Evolutionary conservation across 64 coral and sea anemone genomes (phyloP), one percentile per base, ranked within the genome.

Genomic region (Pocillopora damicornis): DNA sequence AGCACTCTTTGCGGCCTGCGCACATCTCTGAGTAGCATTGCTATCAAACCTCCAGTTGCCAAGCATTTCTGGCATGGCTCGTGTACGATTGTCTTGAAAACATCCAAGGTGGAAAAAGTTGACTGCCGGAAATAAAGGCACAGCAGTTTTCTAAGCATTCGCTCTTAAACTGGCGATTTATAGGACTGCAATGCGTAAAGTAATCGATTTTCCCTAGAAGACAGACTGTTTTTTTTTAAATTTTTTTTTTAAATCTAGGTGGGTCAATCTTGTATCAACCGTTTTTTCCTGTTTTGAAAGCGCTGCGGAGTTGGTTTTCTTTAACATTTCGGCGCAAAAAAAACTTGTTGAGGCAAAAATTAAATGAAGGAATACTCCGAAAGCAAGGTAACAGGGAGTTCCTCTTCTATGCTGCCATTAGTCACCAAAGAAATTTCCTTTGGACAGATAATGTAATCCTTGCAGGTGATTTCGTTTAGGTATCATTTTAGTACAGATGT

Each of bases 41-140:
- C 13, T 85, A 36, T 73, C 81, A 14, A 1, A 8, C 22, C 16
- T 16, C 62, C 81, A 68, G 13, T 37, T 18, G 15, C 61, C 67
- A 69, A 68, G 63, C 2, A 15, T 20, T 35, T 45, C 45, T 3
- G 81, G 81, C 35, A 85, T 66, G n/a, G 81, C 63, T 67, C 63
- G 81, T 1, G 9, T 13, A 2, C 7, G 12, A 15, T 18, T 85
- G 45, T 85, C 81, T 56, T 69, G 66, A 66, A 66, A 83, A 15
- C 81, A 83, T 13, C 81, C 81, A 67, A 83, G n/a, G 26, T 14
- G 81, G 35, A 25, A 38, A 60, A 42, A 85, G 18, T 37, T 73
- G 81, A 38, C 57, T 79, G 76, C 76, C 26, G 60, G 56, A 79
- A 51, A 20, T 18, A 79, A 30, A 30, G 56, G 17, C 7, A 51